Conservation (phyloP, 2,113 vertebrate species). For the Percopsis transmontana region DNA sequence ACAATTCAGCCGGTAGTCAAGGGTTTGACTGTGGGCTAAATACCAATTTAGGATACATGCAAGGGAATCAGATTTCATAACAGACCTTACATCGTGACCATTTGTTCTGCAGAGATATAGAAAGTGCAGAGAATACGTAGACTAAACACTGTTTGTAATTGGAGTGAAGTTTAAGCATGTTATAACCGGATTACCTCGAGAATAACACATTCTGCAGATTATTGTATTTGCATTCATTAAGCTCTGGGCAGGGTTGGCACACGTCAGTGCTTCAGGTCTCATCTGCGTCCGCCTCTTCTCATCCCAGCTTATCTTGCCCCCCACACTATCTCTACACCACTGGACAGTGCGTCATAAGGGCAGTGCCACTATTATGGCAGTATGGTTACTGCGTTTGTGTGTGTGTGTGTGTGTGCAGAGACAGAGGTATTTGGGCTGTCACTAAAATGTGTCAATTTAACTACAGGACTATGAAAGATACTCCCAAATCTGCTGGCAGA, state of each 20-base stretch:
- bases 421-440: not conserved
- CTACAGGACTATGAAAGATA: not conserved
- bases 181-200: too few species aligned
- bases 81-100: constrained; percentile 34
- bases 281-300: not conserved
- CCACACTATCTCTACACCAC: constrained; percentile 7
- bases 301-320: constrained; percentile 12
- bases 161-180: not conserved
- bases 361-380: not conserved
- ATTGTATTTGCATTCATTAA: not conserved
- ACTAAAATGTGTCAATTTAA: not conserved
- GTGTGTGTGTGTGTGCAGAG: not conserved
- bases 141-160: not conserved
- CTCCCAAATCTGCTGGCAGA: too few species aligned
- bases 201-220: not conserved
- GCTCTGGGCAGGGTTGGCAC: not conserved
- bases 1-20: constrained; percentile 42
- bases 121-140: not conserved
- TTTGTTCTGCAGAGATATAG: constrained; percentile 23
- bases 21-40: constrained; percentile 39
- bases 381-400: not conserved
- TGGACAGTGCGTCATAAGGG: not conserved
- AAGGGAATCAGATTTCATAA: constrained; percentile 56
- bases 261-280: constrained; percentile 1
- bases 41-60: constrained; percentile 39